These are phyloP conservation scores for Trichogramma dendrolimi DNA, from an alignment of 2,888 invertebrate genomes.

Conservation along the genomic window DNA sequence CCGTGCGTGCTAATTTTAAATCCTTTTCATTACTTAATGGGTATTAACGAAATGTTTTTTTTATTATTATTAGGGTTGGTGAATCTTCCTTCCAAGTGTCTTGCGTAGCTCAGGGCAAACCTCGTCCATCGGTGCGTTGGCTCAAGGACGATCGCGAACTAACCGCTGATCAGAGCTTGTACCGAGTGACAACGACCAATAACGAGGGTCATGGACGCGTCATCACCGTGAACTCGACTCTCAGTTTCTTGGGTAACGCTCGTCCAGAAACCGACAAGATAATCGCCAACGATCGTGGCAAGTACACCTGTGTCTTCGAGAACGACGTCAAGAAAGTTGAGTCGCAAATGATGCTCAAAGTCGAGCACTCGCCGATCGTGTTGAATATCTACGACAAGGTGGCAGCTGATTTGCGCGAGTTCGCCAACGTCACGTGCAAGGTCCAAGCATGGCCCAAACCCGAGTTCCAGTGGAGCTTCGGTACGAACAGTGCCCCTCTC, in stretches of 20 bases:
- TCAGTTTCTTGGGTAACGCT: constrained; percentile 75
- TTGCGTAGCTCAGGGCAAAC: constrained; percentile 85
- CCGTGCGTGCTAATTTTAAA: no score
- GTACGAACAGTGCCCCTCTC: constrained; percentile 68
- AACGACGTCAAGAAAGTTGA: constrained; percentile 86
- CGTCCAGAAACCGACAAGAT: constrained; percentile 73
- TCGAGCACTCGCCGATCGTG: constrained; percentile 87
- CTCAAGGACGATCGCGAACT: constrained; percentile 79
- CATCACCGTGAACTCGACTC: constrained; percentile 76
- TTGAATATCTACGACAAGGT: constrained; percentile 83
- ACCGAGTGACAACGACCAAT: constrained; percentile 75
- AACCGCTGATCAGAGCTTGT: constrained; percentile 71
- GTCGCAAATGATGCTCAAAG: constrained; percentile 83
- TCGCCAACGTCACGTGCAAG: constrained; percentile 80
- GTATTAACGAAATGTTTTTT: background rate
- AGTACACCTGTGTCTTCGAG: constrained; percentile 82
- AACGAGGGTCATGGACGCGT: constrained; percentile 75
- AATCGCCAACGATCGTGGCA: constrained; percentile 78
- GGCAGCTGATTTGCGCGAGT: constrained; percentile 79
- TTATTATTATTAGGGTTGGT: constrained; percentile 58
- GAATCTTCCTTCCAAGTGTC: constrained; percentile 75
- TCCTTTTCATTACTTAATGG: no score
- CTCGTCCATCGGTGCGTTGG: constrained; percentile 80
- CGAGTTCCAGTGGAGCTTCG: constrained; percentile 87
- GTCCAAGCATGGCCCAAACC: constrained; percentile 90